A percentile compares a stretch with the other conserved stretches of the same genome.
Conservation (phyloP, 1,140 invertebrate genomes). For the Scaptomyza montana region DNA sequence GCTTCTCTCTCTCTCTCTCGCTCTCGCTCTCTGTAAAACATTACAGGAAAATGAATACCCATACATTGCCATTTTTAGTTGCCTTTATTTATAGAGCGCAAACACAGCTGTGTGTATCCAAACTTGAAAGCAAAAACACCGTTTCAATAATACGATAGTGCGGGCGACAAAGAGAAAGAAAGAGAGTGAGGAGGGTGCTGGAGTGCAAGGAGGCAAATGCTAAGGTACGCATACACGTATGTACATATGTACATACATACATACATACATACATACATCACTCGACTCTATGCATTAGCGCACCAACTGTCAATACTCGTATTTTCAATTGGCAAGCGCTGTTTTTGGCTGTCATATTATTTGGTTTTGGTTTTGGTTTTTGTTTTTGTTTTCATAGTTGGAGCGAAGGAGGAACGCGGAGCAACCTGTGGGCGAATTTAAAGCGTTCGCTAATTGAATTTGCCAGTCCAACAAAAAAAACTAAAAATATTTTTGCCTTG, state of each 20-base stretch:
- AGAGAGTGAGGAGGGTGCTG: neutral
- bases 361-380: constrained; percentile 15
- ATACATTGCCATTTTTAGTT: constrained; percentile 74
- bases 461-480: constrained; percentile 40
- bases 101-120: constrained; percentile 62
- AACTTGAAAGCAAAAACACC: constrained; percentile 48
- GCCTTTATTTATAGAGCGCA: constrained; percentile 73
- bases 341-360: constrained; percentile 43
- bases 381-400: constrained; percentile 38
- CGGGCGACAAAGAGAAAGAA: constrained; percentile 10
- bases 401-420: neutral
- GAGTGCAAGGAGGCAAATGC: constrained; percentile 8
- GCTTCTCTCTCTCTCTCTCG: neutral
- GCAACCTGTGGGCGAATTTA: constrained; percentile 25
- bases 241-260: too few species aligned
- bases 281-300: constrained; percentile 48
- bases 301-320: constrained; percentile 63
- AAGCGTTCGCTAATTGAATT: constrained; percentile 67
- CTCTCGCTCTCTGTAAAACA: neutral
- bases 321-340: constrained; percentile 51
- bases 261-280: neutral
- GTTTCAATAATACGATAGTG: constrained; percentile 45
- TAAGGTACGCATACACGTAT: too few species aligned
- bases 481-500: constrained; percentile 16
- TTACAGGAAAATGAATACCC: constrained; percentile 32